Evolutionary conservation across 2,113 vertebrate species (phyloP).

Genomic region (Malaclemys terrapin): DNA sequence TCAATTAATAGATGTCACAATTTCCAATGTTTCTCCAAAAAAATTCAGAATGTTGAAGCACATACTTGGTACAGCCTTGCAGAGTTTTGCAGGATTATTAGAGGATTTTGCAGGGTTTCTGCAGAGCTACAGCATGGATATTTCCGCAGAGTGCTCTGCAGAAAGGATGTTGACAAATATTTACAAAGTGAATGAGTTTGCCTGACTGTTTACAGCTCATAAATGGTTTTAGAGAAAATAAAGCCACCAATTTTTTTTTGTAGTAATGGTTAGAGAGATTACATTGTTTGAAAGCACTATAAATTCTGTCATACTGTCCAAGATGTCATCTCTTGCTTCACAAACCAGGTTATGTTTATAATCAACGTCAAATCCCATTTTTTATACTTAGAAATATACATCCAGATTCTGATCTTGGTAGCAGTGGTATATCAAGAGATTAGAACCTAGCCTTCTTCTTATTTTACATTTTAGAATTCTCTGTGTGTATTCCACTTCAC

Average conservation of each 20-base stretch:
- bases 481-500: accelerated
- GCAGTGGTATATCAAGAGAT: neutral
- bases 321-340: neutral
- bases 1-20: neutral
- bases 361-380: neutral
- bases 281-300: neutral
- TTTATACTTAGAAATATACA: neutral
- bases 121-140: neutral
- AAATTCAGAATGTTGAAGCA: neutral
- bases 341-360: neutral
- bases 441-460: neutral
- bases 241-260: neutral
- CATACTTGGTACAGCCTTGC: neutral
- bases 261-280: neutral
- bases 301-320: neutral
- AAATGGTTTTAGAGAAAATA: neutral
- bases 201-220: neutral
- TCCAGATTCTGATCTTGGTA: neutral
- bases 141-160: neutral
- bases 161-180: neutral
- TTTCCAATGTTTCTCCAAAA: neutral
- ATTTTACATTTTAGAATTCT: accelerated
- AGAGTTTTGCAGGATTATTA: neutral
- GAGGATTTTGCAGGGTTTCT: neutral
- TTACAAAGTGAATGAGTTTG: neutral